A percentile compares a stretch with the other conserved stretches of the same genome.
Conservation (phyloP, 1,140 invertebrate species). For the Scaptomyza hsui region DNA sequence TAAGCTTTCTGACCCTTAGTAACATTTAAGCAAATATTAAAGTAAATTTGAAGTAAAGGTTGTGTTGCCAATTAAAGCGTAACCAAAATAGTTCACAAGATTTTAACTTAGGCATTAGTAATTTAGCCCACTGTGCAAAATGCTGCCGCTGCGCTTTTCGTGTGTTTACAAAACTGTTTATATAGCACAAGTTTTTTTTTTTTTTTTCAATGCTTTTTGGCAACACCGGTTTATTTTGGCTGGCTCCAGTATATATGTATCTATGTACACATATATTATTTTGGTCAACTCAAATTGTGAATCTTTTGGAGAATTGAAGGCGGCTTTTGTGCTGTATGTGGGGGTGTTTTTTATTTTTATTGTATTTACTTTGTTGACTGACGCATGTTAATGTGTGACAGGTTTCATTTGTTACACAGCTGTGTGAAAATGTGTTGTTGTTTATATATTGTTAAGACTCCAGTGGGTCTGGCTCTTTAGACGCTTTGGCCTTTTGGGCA, state of each 20-base stretch:
- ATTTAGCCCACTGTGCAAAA: conserved; percentile 8
- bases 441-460: conserved; percentile 15
- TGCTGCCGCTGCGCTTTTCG: conserved; percentile 20
- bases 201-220: conserved; percentile 15
- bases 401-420: conserved; percentile 42
- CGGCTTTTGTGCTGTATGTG: neutral
- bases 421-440: conserved; percentile 23
- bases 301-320: conserved; percentile 16
- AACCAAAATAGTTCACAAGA: neutral
- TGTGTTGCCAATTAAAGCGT: neutral
- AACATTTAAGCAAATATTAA: neutral
- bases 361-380: neutral
- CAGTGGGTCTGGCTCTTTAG: conserved; percentile 3
- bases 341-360: conserved; percentile 27
- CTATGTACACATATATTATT: neutral
- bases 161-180: conserved; percentile 27
- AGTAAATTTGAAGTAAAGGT: too few relatives aligned
- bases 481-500: neutral
- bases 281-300: conserved; percentile 6
- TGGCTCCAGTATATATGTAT: conserved; percentile 1
- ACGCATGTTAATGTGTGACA: conserved; percentile 37
- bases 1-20: conserved; percentile 8
- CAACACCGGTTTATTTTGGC: conserved; percentile 40
- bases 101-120: neutral
- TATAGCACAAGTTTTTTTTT: neutral